Percentiles rank a stretch among this genome's conserved stretches.
Conservation (phyloP, 2,113 vertebrate species). For the Hippocampus abdominalis region DNA sequence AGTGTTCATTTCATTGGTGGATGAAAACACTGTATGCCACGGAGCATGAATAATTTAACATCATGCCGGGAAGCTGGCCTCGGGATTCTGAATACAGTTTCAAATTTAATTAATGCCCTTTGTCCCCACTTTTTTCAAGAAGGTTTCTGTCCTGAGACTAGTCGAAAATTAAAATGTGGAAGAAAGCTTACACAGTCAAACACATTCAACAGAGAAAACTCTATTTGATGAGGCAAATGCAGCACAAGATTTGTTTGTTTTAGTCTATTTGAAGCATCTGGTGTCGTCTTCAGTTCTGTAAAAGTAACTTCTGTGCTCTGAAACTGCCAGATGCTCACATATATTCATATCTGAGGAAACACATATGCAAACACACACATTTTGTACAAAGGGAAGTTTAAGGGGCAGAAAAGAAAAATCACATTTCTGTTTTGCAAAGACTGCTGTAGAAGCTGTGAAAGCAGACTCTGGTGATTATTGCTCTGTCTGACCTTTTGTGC, state of each 20-base stretch:
- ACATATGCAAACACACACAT: not conserved
- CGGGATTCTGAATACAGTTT: constrained; percentile 12
- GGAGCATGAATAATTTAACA: constrained; percentile 16
- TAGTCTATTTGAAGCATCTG: constrained; percentile 19
- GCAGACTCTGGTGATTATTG: constrained; percentile 29
- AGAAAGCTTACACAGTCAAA: constrained; percentile 21
- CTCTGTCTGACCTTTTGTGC: constrained; percentile 26
- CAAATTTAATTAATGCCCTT: constrained; percentile 35
- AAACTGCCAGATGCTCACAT: not conserved
- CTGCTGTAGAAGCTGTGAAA: constrained; percentile 4
- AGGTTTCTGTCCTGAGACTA: not conserved
- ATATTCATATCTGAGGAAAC: constrained; percentile 12
- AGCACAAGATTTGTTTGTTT: constrained; percentile 17
- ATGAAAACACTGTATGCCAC: constrained; percentile 2
- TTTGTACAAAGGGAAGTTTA: constrained; percentile 2
- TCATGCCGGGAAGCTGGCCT: not conserved
- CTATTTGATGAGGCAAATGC: constrained; percentile 7
- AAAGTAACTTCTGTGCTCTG: constrained; percentile 9
- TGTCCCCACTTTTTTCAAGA: not conserved
- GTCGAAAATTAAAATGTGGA: not conserved
- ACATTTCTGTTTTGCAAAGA: constrained; percentile 11
- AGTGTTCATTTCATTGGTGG: constrained; percentile 17
- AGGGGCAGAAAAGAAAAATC: constrained; percentile 5
- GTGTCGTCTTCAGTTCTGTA: constrained; percentile 16
- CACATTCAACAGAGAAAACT: not conserved